phyloP scores from a whole-genome alignment of 64 coral and sea anemone species.

The Montipora sp. region DNA sequence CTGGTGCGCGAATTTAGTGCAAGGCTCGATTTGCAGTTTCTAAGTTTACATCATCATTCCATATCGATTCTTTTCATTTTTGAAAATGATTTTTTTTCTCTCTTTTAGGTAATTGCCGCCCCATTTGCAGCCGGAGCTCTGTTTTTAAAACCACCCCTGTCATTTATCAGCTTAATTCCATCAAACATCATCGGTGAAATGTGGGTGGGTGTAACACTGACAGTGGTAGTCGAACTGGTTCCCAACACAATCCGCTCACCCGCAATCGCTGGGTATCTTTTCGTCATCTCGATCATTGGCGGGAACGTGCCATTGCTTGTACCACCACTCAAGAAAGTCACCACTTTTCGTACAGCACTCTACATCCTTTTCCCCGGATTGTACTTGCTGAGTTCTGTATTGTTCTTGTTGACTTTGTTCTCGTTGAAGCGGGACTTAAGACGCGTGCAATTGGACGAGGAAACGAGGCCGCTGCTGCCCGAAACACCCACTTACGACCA shows the following conservation, averaged over 20 bases:
- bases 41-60: too few species aligned
- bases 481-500: slow-evolving; percentile 29
- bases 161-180: slow-evolving; percentile 92
- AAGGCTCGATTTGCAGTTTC: too few species aligned
- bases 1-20: too few species aligned
- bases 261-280: slow-evolving; percentile 85
- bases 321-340: slow-evolving; percentile 76
- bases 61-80: too few species aligned
- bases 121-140: slow-evolving; percentile 94
- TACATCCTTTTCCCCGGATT: slow-evolving; percentile 92
- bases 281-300: slow-evolving; percentile 95
- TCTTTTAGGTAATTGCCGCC: slow-evolving; percentile 77
- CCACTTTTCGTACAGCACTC: slow-evolving; percentile 76
- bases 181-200: slow-evolving; percentile 97
- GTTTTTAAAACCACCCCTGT: slow-evolving; percentile 82
- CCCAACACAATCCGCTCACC: slow-evolving; percentile 85
- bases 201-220: slow-evolving; percentile 97
- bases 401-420: slow-evolving; percentile 94
- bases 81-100: not conserved
- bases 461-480: slow-evolving; percentile 58
- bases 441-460: slow-evolving; percentile 26
- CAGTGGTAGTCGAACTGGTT: slow-evolving; percentile 95
- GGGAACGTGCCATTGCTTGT: slow-evolving; percentile 92
- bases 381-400: slow-evolving; percentile 83
- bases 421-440: slow-evolving; percentile 85